phyloP scores from a whole-genome alignment of 1,140 invertebrate species.

The Lepidostoma basale region DNA sequence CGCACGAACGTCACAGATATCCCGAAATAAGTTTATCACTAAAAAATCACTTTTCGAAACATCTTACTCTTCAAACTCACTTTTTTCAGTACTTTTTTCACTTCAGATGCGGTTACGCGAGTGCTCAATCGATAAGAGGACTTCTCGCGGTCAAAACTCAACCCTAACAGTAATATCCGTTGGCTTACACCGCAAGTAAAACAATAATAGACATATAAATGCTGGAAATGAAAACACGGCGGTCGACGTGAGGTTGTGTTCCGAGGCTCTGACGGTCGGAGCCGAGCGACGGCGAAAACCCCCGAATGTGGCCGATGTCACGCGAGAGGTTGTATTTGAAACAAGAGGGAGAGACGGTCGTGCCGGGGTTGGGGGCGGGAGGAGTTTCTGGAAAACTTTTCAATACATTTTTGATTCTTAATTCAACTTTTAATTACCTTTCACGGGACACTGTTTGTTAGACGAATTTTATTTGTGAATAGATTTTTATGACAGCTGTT shows the following conservation, averaged over 20 bases:
- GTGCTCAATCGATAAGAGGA: not conserved
- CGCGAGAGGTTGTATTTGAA: conserved; percentile 24
- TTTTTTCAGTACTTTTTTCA: conserved; percentile 1
- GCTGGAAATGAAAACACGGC: conserved; percentile 45
- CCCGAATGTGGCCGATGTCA: conserved; percentile 25
- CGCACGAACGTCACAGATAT: conserved; percentile 14
- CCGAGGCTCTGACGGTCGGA: conserved; percentile 18
- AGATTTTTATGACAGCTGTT: conserved; percentile 17
- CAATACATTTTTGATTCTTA: conserved; percentile 19
- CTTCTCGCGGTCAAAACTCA: conserved; percentile 16
- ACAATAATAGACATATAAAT: conserved; percentile 46
- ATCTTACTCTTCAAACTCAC: conserved; percentile 5
- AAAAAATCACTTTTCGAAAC: not conserved
- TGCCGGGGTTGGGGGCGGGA: not conserved
- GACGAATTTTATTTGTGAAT: not conserved
- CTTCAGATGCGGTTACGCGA: not conserved
- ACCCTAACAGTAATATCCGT: conserved; percentile 20
- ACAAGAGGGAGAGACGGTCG: not conserved
- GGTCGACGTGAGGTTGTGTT: conserved; percentile 27
- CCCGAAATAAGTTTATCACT: conserved; percentile 15
- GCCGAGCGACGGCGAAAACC: conserved; percentile 24
- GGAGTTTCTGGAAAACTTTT: conserved; percentile 23
- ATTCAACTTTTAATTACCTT: conserved; percentile 32
- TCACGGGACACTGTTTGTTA: conserved; percentile 2
- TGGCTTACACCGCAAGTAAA: conserved; percentile 42